Percentiles rank a stretch among this genome's conserved stretches.
Evolutionary conservation across 2,113 vertebrate genomes (phyloP).

Genomic region (Pardalotus punctatus): DNA sequence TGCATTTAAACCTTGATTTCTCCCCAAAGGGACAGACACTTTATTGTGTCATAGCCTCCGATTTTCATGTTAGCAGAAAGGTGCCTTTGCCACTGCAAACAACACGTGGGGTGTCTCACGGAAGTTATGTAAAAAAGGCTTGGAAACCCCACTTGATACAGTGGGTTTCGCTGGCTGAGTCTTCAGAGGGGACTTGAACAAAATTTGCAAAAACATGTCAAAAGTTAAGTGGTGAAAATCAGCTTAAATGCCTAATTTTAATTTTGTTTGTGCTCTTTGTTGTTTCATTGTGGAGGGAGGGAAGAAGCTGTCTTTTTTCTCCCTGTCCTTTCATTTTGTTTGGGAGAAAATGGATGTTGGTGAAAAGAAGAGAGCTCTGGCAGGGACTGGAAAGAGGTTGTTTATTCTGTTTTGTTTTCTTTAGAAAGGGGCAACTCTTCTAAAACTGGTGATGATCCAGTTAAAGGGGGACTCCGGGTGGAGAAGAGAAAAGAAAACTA

Average conservation of each 20-base stretch:
- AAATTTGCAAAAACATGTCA: slow-evolving; percentile 56
- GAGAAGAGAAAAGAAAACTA: slow-evolving; percentile 62
- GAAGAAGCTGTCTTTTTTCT: slow-evolving; percentile 47
- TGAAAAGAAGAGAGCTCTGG: slow-evolving; percentile 42
- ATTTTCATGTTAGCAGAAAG: neutral
- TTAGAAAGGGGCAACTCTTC: slow-evolving; percentile 56
- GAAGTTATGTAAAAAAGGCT: neutral
- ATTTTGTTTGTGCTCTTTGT: slow-evolving; percentile 63
- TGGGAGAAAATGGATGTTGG: slow-evolving; percentile 41
- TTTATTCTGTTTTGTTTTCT: slow-evolving; percentile 70
- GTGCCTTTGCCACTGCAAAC: neutral
- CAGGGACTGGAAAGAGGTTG: slow-evolving; percentile 32
- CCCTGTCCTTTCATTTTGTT: neutral
- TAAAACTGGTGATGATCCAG: slow-evolving; percentile 60
- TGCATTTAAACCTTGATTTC: neutral
- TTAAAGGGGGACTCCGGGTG: slow-evolving; percentile 40
- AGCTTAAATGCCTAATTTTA: slow-evolving; percentile 66
- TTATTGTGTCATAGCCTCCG: neutral
- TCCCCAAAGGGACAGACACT: neutral
- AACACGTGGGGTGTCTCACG: neutral
- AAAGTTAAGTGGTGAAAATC: slow-evolving; percentile 67
- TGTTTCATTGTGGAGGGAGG: slow-evolving; percentile 28
- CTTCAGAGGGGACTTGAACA: slow-evolving; percentile 12
- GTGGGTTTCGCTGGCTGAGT: slow-evolving; percentile 3
- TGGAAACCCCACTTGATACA: neutral